phyloP scores from a whole-genome alignment of 2,888 invertebrate species.

The Cheilosia pagana region DNA sequence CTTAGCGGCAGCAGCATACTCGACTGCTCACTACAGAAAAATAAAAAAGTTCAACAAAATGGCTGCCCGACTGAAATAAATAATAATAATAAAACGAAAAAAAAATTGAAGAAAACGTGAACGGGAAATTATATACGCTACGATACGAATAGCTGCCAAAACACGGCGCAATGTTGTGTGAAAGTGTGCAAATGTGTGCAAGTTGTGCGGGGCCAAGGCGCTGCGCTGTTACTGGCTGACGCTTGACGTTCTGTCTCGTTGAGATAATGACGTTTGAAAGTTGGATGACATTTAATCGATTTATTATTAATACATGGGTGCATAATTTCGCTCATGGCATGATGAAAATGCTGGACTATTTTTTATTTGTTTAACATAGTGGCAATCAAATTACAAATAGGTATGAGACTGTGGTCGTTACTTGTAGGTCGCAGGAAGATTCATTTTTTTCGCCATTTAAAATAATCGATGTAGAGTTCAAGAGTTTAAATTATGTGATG shows the following conservation, averaged over 20 bases:
- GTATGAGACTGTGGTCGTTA: too few species aligned
- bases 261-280: slow-evolving; percentile 50
- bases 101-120: slow-evolving; percentile 63
- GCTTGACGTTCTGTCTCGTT: slow-evolving; percentile 1
- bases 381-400: too few species aligned
- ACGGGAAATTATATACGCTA: slow-evolving; percentile 67
- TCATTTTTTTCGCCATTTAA: too few species aligned
- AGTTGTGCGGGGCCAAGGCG: slow-evolving; percentile 57
- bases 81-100: slow-evolving; percentile 22
- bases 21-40: slow-evolving; percentile 15
- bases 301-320: too few species aligned
- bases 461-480: too few species aligned
- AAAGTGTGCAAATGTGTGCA: slow-evolving; percentile 63
- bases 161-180: slow-evolving; percentile 59
- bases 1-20: slow-evolving; percentile 11
- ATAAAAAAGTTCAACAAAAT: slow-evolving; percentile 64
- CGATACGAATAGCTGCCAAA: slow-evolving; percentile 60
- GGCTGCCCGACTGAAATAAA: slow-evolving; percentile 54
- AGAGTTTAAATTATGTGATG: too few species aligned
- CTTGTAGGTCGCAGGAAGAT: too few species aligned
- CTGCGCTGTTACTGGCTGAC: slow-evolving; percentile 32
- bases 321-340: too few species aligned
- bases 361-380: too few species aligned
- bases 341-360: too few species aligned
- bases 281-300: slow-evolving; percentile 36